Evolutionary conservation across 35 echinoderm and acorn worm genomes (phyloP), one percentile per base, ranked within the genome.

Genomic region (Patiria miniata): DNA sequence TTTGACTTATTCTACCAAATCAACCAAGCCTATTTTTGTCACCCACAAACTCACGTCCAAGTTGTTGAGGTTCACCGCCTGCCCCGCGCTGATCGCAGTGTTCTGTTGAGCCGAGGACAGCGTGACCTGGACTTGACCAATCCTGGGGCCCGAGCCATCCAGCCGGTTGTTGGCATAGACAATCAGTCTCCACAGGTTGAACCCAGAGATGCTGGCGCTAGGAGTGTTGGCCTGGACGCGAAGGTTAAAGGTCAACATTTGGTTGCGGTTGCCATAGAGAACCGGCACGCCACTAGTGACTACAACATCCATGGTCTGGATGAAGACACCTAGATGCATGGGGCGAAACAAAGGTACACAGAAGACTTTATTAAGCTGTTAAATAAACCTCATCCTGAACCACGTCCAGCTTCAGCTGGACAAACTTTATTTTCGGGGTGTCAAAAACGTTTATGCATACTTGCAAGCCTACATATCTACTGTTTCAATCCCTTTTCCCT

Each of bases 181-280:
- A 30, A 80, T 38, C 15, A 91, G 85, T 39, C 18, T 83, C 93
- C 93, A 95, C 6, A 95, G 84, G 76, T 92, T 82, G 19, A 89
- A 80, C n/a, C 93, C 93, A 17, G 60, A 44, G 22, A 91, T 79
- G 80, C 93, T 92, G 34, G 90, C 93, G 16, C 93, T 90, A 19
- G 65, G 51, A 17, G 83, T 30, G 39, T 85, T 58, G 40, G 87
- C 79, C 22, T 36, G 40, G 18, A 92, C 39, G 1, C 40, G 17
- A 0, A 95, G 82, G 73, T 80, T 85, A 51, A 95, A 95, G 15
- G 32, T 68, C 21, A 89, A 39, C 56, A 68, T n/a, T 33, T 89
- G 79, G 52, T 22, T 50, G 0, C 78, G 50, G 60, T 55, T 89
- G 53, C 81, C 81, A 37, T 36, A 78, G 29, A 81, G 55, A 17